Evolutionary conservation across 2,888 invertebrate genomes (phyloP).

Genomic region (Agonopterix heracliana): DNA sequence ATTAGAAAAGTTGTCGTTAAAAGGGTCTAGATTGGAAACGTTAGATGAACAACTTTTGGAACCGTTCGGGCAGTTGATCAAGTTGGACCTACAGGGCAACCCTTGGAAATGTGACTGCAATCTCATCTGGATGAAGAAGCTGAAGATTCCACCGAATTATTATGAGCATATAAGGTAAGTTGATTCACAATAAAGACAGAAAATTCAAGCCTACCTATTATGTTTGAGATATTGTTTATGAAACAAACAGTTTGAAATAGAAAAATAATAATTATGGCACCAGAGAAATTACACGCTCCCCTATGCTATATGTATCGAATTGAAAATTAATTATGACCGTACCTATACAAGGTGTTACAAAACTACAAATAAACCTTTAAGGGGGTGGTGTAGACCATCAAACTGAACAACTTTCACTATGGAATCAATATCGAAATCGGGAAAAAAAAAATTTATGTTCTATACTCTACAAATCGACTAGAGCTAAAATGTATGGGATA

Average conservation of each 20-base stretch:
- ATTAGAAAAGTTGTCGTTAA: conserved; percentile 60
- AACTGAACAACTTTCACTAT: too few species aligned
- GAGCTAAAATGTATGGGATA: too few species aligned
- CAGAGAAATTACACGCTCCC: too few species aligned
- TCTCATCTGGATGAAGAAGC: conserved; percentile 65
- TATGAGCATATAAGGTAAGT: conserved; percentile 65
- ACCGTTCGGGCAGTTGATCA: conserved; percentile 60
- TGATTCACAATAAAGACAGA: not conserved
- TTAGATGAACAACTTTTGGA: conserved; percentile 49
- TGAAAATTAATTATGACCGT: too few species aligned
- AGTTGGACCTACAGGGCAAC: conserved; percentile 76
- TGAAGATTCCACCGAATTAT: conserved; percentile 54
- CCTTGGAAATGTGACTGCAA: conserved; percentile 80
- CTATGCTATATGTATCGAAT: too few species aligned
- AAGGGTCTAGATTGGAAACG: conserved; percentile 56
- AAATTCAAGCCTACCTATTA: not conserved
- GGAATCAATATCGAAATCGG: too few species aligned
- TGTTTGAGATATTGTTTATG: not conserved
- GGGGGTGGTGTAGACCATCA: too few species aligned
- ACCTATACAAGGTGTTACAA: too few species aligned
- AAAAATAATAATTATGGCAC: not conserved
- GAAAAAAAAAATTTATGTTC: too few species aligned
- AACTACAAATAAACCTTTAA: too few species aligned
- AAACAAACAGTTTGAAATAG: not conserved
- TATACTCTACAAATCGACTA: too few species aligned